Percentiles rank a stretch among this genome's conserved stretches.
Conservation (phyloP, 2,113 vertebrate species). For the Nycticryphes semicollaris region DNA sequence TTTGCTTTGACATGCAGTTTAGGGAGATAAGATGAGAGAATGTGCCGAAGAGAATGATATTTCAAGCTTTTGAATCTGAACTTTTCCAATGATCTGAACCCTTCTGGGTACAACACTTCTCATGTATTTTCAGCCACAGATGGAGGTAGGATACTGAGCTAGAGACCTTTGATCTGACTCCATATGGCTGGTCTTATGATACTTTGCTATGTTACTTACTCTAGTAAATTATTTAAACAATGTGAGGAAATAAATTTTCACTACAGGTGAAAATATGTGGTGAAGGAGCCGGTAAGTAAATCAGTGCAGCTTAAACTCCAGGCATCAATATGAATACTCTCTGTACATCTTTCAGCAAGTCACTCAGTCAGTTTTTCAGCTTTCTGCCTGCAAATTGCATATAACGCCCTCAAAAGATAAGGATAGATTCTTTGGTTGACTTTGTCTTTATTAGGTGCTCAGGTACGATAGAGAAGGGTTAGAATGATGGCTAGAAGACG, state of each 20-base stretch:
- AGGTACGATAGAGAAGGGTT: neutral
- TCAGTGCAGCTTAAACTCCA: neutral
- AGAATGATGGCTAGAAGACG: neutral
- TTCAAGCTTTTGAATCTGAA: neutral
- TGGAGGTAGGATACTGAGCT: neutral
- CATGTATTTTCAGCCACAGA: neutral
- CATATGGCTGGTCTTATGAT: neutral
- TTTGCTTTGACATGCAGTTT: neutral
- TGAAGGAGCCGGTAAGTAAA: neutral
- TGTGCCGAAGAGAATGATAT: neutral
- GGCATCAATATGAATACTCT: accelerated
- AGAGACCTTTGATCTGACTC: neutral
- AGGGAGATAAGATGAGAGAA: neutral
- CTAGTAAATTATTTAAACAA: neutral
- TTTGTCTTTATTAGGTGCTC: neutral
- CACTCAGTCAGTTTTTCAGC: neutral
- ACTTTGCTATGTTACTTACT: neutral
- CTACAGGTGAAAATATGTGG: neutral
- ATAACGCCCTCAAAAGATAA: neutral
- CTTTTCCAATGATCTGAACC: neutral
- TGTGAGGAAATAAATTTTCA: neutral
- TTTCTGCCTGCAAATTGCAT: neutral
- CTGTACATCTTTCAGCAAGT: neutral
- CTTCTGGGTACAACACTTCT: neutral
- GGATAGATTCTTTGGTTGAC: neutral